These are phyloP conservation scores for Caenorhabditis uteleia DNA, from an alignment of 2,888 invertebrate species.

Conservation along the genomic window DNA sequence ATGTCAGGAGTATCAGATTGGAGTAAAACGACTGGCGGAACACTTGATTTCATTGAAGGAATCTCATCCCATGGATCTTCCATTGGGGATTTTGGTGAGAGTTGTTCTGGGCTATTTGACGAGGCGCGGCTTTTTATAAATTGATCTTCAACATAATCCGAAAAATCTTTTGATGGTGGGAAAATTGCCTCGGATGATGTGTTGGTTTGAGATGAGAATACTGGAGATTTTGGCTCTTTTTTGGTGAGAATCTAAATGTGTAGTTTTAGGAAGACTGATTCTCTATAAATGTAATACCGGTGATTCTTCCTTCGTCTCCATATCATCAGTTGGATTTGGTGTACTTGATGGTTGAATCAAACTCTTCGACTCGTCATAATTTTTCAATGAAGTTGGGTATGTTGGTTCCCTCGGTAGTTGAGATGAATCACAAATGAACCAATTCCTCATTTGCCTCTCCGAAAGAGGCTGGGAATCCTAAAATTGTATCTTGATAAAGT, in stretches of 20 bases:
- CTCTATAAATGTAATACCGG: too few species aligned
- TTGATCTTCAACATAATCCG: slow-evolving; percentile 32
- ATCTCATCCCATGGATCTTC: slow-evolving; percentile 36
- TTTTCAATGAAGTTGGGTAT: slow-evolving; percentile 10
- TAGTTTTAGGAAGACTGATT: background rate
- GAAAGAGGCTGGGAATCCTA: slow-evolving; percentile 36
- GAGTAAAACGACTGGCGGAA: slow-evolving; percentile 24
- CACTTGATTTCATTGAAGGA: slow-evolving; percentile 3
- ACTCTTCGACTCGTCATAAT: background rate
- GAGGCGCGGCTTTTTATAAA: slow-evolving; percentile 30
- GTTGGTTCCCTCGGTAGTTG: slow-evolving; percentile 64
- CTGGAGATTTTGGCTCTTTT: slow-evolving; percentile 13
- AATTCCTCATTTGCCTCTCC: slow-evolving; percentile 51
- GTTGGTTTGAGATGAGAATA: slow-evolving; percentile 18
- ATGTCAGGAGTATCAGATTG: slow-evolving; percentile 38
- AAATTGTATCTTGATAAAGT: too few species aligned
- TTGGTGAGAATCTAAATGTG: slow-evolving; percentile 27
- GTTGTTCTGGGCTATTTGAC: slow-evolving; percentile 18
- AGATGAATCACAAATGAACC: slow-evolving; percentile 65
- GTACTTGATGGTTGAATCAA: background rate
- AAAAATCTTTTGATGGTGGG: slow-evolving; percentile 32
- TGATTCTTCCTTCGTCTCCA: slow-evolving; percentile 25
- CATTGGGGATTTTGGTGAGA: slow-evolving; percentile 20
- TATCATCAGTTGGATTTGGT: slow-evolving; percentile 13
- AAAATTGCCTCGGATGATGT: slow-evolving; percentile 24